Base-by-base conservation (phyloP, 1,140 invertebrate genomes). In the Bombus confusus region DNA sequence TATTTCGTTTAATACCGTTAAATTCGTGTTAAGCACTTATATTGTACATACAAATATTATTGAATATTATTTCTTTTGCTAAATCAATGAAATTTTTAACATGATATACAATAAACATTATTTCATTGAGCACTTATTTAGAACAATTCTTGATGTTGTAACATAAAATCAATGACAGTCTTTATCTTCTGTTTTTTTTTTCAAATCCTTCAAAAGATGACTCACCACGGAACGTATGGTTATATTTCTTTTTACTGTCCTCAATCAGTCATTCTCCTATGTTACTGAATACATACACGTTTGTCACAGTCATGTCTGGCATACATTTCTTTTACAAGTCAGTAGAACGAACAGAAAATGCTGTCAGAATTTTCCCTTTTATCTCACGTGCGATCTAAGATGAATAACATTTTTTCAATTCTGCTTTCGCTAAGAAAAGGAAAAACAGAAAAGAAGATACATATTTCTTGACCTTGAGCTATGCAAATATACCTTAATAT, bases 221-320 rank as follows among this genome's bases (percentile, higher is more conserved):
- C n/a, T 81, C 52, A 74, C 1, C 47, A 22, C 1, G 2, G 2
- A 74, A 47, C 39, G 22, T 43, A 81, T 74, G 13, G 25, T 64
- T 64, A 64, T 37, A 71, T 47, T 10, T 74, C 9, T 72, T 82
- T 82, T 82, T 75, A 75, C 52, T 62, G 37, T 34, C n/a, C n/a
- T 62, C 37, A 8, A 81, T 73, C 69, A 73, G 39, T 73, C 52
- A 81, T 81, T 73, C 68, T 72, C n/a, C 13, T 47, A 22, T 68
- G 22, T 52, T 80, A 69, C n/a, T 37, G 18, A 25, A 62, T 12
- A 37, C 8, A 34, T 28, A 43, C 13, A 41, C n/a, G 28, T 68
- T 34, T 68, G n/a, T 74, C 31, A 47, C 13, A 47, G 2, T 37
- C 12, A n/a, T 25, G 43, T 41, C 13, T 83, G 81, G 68, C 73